Conservation (phyloP, 2,888 invertebrate species). For the Erebia ligea region DNA sequence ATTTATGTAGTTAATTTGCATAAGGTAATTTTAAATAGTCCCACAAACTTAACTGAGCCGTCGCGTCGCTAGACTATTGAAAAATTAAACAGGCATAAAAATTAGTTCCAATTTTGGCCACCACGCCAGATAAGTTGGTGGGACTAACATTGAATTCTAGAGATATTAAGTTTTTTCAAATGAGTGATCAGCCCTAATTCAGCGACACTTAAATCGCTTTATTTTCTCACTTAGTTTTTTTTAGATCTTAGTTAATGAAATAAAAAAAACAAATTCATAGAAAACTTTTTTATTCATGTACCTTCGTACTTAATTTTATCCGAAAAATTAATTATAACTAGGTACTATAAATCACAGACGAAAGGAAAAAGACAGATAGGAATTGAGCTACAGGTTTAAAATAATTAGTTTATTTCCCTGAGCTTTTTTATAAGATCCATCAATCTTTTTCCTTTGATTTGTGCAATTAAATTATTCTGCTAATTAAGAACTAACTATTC, state of each 20-base stretch:
- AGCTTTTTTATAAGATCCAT: background rate
- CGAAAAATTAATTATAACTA: conserved; percentile 65
- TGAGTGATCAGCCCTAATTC: too few relatives aligned
- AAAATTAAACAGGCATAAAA: too few relatives aligned
- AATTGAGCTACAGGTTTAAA: background rate
- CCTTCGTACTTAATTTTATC: conserved; percentile 64
- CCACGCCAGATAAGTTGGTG: too few relatives aligned
- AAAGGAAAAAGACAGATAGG: conserved; percentile 1
- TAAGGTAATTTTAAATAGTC: too few relatives aligned
- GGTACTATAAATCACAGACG: conserved; percentile 58
- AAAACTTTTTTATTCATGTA: conserved; percentile 77
- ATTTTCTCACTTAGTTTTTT: background rate
- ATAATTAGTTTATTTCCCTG: background rate
- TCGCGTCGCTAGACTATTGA: too few relatives aligned
- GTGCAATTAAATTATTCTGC: conserved; percentile 64
- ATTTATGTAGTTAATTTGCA: too few relatives aligned
- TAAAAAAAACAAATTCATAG: conserved; percentile 65
- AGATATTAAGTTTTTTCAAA: too few relatives aligned
- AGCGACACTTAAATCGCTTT: too few relatives aligned
- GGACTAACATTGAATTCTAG: too few relatives aligned
- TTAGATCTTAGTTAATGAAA: conserved; percentile 12
- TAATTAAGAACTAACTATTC: conserved; percentile 81
- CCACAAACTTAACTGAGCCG: too few relatives aligned
- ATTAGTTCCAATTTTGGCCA: too few relatives aligned
- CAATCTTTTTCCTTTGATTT: conserved; percentile 6